A percentile compares a stretch with the other conserved stretches of the same genome.
phyloP scores from a whole-genome alignment of 2,888 invertebrate species.

The Noctuana brunneofusca region DNA sequence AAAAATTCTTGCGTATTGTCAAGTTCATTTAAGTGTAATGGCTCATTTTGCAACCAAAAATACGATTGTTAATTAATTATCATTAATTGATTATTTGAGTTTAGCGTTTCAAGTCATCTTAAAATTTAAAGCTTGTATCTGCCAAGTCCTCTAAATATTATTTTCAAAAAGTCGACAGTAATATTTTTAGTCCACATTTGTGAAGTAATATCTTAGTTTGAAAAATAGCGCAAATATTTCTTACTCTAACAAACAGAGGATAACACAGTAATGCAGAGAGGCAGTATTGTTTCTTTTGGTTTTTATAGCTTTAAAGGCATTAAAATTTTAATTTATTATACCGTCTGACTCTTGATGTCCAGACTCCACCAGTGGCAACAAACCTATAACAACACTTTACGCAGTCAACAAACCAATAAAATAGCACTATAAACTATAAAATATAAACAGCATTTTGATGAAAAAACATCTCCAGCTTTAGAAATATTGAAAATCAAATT shows the following conservation, averaged over 20 bases:
- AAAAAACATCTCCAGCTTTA: neutral
- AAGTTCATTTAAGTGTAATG: too few species aligned
- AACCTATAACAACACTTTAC: constrained; percentile 6
- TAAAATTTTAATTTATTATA: neutral
- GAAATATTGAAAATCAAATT: neutral
- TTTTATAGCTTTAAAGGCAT: neutral
- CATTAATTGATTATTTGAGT: too few species aligned
- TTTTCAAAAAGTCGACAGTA: too few species aligned
- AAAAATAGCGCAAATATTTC: neutral
- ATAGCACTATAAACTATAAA: neutral
- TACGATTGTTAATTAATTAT: too few species aligned
- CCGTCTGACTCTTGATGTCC: neutral
- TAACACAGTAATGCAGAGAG: too few species aligned
- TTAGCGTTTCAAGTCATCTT: too few species aligned
- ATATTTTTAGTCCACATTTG: too few species aligned
- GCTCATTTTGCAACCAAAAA: too few species aligned
- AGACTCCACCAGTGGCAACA: constrained; percentile 1
- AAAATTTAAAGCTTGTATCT: too few species aligned
- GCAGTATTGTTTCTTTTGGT: neutral
- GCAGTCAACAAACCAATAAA: constrained; percentile 19
- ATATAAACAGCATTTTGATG: neutral
- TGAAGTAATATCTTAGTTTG: too few species aligned
- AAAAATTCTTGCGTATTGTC: too few species aligned
- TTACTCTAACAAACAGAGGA: neutral
- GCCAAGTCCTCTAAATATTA: too few species aligned